phyloP scores from a whole-genome alignment of 2,113 vertebrate species.

The Elachura formosa region DNA sequence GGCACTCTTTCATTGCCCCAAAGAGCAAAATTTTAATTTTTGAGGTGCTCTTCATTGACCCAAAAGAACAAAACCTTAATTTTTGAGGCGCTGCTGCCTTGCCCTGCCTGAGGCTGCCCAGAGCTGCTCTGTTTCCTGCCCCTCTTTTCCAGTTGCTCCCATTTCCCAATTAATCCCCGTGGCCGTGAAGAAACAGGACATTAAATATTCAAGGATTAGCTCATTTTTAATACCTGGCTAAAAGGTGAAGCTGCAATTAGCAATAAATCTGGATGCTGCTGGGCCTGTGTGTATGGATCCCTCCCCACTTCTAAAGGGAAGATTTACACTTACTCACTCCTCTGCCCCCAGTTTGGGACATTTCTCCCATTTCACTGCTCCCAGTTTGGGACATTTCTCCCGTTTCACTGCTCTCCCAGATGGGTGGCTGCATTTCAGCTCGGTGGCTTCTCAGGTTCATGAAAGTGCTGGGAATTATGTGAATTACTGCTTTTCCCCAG shows the following conservation, averaged over 20 bases:
- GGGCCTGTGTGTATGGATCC: neutral
- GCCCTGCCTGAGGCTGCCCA: neutral
- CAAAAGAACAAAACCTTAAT: neutral
- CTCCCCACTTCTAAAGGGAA: neutral
- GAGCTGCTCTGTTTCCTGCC: neutral
- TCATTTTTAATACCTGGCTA: neutral
- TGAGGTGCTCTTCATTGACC: fast-evolving
- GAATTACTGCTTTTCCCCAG: neutral
- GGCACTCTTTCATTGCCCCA: too few relatives aligned
- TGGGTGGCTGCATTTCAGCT: neutral
- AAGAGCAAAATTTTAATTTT: neutral
- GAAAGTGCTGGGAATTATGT: neutral
- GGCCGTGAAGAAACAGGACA: neutral
- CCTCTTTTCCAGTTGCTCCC: neutral
- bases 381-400: too few relatives aligned
- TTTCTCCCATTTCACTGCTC: neutral
- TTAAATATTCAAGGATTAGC: neutral
- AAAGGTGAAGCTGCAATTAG: neutral
- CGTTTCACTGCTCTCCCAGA: neutral
- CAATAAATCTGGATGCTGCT: neutral
- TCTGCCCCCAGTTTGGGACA: neutral
- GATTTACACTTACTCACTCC: neutral
- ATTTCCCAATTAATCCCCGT: neutral
- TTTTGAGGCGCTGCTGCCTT: fast-evolving
- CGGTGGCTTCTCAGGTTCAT: neutral